Conservation (phyloP, 2,888 invertebrate species). For the Horisme vitalbata region DNA sequence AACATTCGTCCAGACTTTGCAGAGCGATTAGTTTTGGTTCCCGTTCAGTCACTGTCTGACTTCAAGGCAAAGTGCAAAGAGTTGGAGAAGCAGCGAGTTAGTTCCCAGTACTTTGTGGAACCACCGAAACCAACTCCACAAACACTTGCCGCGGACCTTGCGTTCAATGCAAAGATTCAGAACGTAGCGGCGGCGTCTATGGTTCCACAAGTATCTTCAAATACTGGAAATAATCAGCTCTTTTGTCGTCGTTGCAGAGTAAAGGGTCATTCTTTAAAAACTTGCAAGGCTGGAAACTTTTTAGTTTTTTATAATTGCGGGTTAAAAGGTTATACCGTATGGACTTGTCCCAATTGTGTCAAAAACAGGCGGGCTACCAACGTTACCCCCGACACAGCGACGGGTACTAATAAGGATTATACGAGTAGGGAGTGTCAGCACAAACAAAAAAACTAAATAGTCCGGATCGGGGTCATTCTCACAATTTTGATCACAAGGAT, state of each 20-base stretch:
- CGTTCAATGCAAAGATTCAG: background rate
- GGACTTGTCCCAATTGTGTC: background rate
- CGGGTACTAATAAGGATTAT: background rate
- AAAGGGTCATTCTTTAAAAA: background rate
- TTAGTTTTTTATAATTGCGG: background rate
- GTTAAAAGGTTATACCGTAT: background rate
- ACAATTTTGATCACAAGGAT: background rate
- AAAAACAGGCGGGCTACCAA: too few species aligned
- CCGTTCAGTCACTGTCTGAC: too few species aligned
- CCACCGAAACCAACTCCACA: background rate
- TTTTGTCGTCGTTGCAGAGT: background rate
- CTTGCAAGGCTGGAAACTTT: background rate
- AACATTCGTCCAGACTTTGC: too few species aligned
- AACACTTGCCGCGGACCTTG: background rate
- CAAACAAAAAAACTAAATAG: background rate
- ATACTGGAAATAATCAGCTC: too few species aligned
- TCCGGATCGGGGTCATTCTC: background rate
- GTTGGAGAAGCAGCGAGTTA: background rate
- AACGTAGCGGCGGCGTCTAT: background rate
- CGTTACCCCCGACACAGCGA: too few species aligned
- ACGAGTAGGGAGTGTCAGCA: background rate
- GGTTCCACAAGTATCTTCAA: too few species aligned
- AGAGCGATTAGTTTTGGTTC: too few species aligned
- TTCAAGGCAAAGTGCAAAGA: too few species aligned
- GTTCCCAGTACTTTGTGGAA: background rate